These are phyloP conservation scores for Paratrypauchen microcephalus DNA, from an alignment of 2,797 vertebrate species.

Conservation along the genomic window DNA sequence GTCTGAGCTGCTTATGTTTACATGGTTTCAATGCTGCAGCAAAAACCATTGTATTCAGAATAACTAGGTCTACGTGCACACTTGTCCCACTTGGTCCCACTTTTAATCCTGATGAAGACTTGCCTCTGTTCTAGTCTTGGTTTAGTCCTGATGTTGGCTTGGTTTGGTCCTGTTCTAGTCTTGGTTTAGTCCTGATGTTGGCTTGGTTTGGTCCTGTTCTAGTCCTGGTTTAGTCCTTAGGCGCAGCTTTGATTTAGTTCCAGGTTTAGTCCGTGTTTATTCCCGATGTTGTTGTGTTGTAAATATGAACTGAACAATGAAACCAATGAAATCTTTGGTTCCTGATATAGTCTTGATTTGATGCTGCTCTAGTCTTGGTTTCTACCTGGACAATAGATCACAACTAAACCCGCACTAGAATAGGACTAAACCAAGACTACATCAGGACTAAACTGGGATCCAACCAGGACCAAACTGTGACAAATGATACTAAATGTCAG, in stretches of 20 bases:
- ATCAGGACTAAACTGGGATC: neutral
- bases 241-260: no score
- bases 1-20: conserved; percentile 5
- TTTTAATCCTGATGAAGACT: neutral
- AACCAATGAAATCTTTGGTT: neutral
- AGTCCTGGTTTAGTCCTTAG: neutral
- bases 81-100: neutral
- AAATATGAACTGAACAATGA: no score
- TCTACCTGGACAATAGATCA: neutral
- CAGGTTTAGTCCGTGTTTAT: no score
- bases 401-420: neutral
- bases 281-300: no score
- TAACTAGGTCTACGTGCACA: neutral
- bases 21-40: conserved; percentile 1
- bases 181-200: neutral
- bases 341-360: neutral
- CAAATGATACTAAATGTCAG: conserved; percentile 8
- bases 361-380: neutral
- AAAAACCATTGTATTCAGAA: neutral
- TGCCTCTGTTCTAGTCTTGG: neutral
- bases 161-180: neutral
- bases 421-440: neutral
- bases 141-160: neutral
- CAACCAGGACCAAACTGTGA: neutral
- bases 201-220: neutral